A percentile compares a stretch with the other conserved stretches of the same genome.
phyloP scores from a whole-genome alignment of 2,113 vertebrate genomes.

The Nothoprocta pentlandii region DNA sequence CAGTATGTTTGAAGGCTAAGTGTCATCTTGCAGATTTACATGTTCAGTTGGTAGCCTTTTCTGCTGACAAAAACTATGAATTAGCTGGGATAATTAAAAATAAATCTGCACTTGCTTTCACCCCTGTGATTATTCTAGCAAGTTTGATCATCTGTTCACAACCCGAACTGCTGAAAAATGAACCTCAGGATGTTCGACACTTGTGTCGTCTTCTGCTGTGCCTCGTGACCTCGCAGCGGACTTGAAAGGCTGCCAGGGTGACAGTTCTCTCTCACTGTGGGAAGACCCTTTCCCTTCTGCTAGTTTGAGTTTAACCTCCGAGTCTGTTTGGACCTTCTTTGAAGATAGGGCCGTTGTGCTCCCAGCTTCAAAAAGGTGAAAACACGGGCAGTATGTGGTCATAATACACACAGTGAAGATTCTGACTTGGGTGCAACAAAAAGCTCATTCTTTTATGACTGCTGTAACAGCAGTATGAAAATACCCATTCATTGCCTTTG shows the following conservation, averaged over 20 bases:
- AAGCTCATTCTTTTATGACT: background rate
- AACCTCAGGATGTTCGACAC: background rate
- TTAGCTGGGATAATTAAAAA: background rate
- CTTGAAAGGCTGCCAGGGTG: background rate
- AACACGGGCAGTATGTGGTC: background rate
- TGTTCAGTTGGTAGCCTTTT: background rate
- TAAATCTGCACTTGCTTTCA: rapidly evolving
- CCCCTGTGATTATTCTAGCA: background rate
- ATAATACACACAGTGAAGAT: background rate
- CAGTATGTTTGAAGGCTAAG: background rate
- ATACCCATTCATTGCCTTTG: background rate
- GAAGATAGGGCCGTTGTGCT: background rate
- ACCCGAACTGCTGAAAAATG: background rate
- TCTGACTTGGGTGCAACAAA: background rate
- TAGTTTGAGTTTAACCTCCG: background rate
- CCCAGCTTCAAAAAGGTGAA: background rate
- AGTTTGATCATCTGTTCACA: background rate
- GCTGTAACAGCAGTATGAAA: background rate
- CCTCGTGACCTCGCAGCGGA: background rate
- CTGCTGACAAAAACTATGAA: background rate
- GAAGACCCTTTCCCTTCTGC: background rate
- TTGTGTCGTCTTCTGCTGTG: background rate
- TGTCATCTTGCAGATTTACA: background rate
- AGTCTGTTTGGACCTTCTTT: background rate
- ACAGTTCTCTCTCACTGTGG: background rate